Conservation (phyloP, 1,140 invertebrate genomes). For the Medauroidea extradentata region DNA sequence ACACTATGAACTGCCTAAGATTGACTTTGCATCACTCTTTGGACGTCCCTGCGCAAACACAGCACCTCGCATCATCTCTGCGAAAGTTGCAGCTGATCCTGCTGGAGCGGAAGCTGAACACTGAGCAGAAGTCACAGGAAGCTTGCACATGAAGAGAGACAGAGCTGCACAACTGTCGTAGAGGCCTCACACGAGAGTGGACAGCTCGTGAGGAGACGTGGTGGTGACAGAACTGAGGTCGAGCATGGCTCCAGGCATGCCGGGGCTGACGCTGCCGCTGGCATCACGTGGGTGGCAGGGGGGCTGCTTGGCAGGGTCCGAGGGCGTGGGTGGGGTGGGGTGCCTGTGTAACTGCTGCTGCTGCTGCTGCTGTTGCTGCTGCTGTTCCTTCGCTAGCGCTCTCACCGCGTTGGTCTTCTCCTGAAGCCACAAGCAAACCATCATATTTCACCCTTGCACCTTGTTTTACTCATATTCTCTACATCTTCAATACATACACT, state of each 20-base stretch:
- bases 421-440: constrained; percentile 27
- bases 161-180: neutral
- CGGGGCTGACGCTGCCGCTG: constrained; percentile 58
- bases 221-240: constrained; percentile 62
- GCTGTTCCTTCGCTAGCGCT: constrained; percentile 46
- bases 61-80: too few species aligned
- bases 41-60: too few species aligned
- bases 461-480: too few species aligned
- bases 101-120: too few species aligned
- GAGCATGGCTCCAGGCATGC: constrained; percentile 52
- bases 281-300: constrained; percentile 42
- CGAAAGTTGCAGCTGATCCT: too few species aligned
- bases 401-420: constrained; percentile 58
- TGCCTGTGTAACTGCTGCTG: constrained; percentile 23
- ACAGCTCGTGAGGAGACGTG: constrained; percentile 61
- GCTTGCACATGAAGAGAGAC: too few species aligned
- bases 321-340: constrained; percentile 2
- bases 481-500: too few species aligned
- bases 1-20: too few species aligned
- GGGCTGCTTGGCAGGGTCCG: constrained; percentile 5
- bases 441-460: too few species aligned
- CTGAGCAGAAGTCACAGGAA: too few species aligned
- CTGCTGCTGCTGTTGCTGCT: constrained; percentile 30
- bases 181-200: constrained; percentile 53
- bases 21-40: too few species aligned